Base-by-base conservation (phyloP, 1,140 invertebrate genomes). In the Camponotus pennsylvanicus region DNA sequence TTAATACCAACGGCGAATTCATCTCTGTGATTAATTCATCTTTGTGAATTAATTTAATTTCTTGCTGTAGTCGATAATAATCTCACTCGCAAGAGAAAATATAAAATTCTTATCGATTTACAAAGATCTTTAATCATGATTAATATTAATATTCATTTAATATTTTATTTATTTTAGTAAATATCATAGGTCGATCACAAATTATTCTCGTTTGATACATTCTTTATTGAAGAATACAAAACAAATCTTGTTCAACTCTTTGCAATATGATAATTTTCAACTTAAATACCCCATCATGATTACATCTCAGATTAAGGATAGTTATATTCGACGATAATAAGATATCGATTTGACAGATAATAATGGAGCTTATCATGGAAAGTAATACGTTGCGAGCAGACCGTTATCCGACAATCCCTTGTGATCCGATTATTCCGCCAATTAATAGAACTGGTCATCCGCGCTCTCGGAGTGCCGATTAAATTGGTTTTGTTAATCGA, bases 351-450 rank as follows among this genome's bases (percentile, higher is more conserved):
- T 66, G 73, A 79, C 67, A 86, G 73, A 89, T 55, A 71, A 84
- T 90, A 90, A 90, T 80, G 69, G 88, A 80, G 78, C 85, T 89
- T 90, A 89, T 90, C 87, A 87, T 78, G 57, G 88, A 87, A 90
- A 90, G 85, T 89, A 85, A 90, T 90, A 90, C 64, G 86, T 71
- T 55, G 76, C 88, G 40, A 79, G 63, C 75, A 78, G 55, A 87
- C 85, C 73, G 85, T 90, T 87, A 90, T 87, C 88, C 86, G 84
- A 85, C 85, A 86, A 89, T 89, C 86, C 78, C 80, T 77, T 85
- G 85, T 87, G 84, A 90, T 90, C 88, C 85, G 88, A 90, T 90
- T 90, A 90, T 90, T 90, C 89, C 88, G 89, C 89, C 89, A 90
- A 90, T 90, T 90, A 90, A 90, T 90, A 85, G 89, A 86, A 89